These are phyloP conservation scores for Lasiommata megera DNA, from an alignment of 2,888 invertebrate genomes.

Conservation along the genomic window DNA sequence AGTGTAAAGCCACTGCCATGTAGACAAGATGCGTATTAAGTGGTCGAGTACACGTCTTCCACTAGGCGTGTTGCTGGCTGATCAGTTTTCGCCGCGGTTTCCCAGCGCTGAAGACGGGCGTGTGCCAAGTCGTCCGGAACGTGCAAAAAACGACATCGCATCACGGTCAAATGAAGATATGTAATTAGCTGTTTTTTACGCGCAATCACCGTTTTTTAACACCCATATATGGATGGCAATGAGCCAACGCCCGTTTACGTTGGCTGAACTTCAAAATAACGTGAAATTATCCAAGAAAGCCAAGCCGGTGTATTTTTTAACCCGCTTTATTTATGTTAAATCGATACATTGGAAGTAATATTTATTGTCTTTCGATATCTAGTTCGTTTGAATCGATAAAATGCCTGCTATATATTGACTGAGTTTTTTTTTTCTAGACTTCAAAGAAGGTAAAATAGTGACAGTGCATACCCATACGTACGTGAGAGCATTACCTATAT, in stretches of 20 bases:
- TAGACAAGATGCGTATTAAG: too few species aligned
- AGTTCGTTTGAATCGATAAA: neutral
- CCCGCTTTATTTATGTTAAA: neutral
- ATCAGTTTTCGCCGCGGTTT: constrained; percentile 41
- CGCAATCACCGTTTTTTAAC: constrained; percentile 57
- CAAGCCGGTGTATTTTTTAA: constrained; percentile 23
- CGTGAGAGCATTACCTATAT: too few species aligned
- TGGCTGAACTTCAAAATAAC: constrained; percentile 59
- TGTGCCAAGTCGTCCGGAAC: constrained; percentile 53
- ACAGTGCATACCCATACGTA: too few species aligned
- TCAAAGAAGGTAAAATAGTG: too few species aligned
- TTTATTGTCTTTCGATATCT: too few species aligned
- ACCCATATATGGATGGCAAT: constrained; percentile 56
- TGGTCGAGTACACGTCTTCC: neutral
- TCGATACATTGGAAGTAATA: constrained; percentile 1
- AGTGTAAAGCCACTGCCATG: too few species aligned
- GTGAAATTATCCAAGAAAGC: constrained; percentile 42
- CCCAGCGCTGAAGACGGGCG: constrained; percentile 46
- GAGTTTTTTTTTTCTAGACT: too few species aligned
- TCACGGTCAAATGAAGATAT: constrained; percentile 79
- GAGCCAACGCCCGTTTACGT: constrained; percentile 66
- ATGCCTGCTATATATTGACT: too few species aligned
- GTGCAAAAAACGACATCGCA: constrained; percentile 59
- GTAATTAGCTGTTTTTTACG: constrained; percentile 71
- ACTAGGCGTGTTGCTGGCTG: neutral